Evolutionary conservation across 2,888 invertebrate species (phyloP), one percentile per base, ranked within the genome.

Genomic region (Zonitis immaculata): DNA sequence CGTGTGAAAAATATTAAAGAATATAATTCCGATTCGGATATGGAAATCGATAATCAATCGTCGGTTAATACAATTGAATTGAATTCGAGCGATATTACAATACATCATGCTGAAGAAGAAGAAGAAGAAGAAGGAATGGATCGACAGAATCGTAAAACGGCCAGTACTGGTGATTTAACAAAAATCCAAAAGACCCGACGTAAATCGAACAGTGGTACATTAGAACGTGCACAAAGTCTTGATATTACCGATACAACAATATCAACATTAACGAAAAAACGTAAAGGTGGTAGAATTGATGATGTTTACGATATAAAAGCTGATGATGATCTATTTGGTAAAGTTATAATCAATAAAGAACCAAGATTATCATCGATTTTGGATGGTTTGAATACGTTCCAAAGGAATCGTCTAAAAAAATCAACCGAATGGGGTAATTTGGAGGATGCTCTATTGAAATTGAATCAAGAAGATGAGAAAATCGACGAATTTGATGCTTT

Each of bases 211-310:
- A 68, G 66, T 3, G 83, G 85, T 3, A 85, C 84, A 8, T 72
- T 87, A 49, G 90, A 91, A 75, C 78, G 90, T 58, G 89, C 91
- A 0, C 89, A 90, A 69, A 90, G 90, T 65, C 76, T 91, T 42
- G 91, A 91, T 60, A 86, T 89, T 72, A 85, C 86, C 1, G 80
- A 81, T 47, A 71, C 79, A 0, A 76, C 76, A 6, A 69, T 71
- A 32, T 63, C 66, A 20, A 61, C 61, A 8, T 52, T 66, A 48
- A 60, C 61, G 44, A 86, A 86, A 65, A 87, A 87, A 65, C 79
- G 86, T 22, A 87, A 86, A 73, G 85, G 84, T 0, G 61, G 62
- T 14, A 27, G 79, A 78, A 73, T 73, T 28, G 73, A 74, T 45
- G 70, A 67, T 42, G 58, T 49, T 25, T 63, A 63, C 16, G 80